These are phyloP conservation scores for Geodia barretti DNA, from an alignment of 37 sponge, comb jelly and placozoan genomes.

Conservation along the genomic window DNA sequence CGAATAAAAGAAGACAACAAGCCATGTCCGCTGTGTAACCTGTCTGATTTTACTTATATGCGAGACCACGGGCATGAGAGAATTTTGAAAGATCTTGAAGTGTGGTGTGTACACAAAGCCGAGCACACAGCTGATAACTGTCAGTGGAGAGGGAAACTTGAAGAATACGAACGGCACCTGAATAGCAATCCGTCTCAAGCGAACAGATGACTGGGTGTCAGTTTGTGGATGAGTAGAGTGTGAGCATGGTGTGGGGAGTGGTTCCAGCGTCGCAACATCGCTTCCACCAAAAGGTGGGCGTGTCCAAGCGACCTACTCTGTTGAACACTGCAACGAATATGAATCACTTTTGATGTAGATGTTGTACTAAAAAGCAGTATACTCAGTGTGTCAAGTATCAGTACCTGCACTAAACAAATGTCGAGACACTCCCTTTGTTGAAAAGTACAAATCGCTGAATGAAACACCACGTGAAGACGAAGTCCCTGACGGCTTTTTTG, in stretches of 20 bases:
- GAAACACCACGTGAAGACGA: neutral
- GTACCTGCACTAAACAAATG: constrained; percentile 24
- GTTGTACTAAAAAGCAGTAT: too few relatives aligned
- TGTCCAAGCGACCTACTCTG: constrained; percentile 25
- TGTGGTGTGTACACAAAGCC: constrained; percentile 20
- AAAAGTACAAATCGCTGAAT: too few relatives aligned
- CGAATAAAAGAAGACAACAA: constrained; percentile 1
- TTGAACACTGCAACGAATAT: constrained; percentile 17
- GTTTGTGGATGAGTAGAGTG: neutral
- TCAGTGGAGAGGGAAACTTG: constrained; percentile 38
- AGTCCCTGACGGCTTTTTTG: constrained; percentile 7
- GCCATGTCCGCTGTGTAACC: constrained; percentile 36
- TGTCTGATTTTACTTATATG: neutral
- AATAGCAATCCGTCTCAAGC: neutral
- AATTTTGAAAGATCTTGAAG: neutral
- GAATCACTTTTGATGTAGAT: constrained; percentile 11
- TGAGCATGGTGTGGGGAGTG: neutral
- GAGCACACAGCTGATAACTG: constrained; percentile 20
- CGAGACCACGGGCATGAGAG: constrained; percentile 3
- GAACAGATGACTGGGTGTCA: constrained; percentile 2
- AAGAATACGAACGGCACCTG: constrained; percentile 9
- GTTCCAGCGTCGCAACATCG: neutral
- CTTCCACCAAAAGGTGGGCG: neutral
- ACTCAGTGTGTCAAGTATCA: constrained; percentile 1
- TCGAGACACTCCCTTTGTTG: neutral